Evolutionary conservation across 2,113 vertebrate genomes (phyloP).

Genomic region (Chauna torquata): DNA sequence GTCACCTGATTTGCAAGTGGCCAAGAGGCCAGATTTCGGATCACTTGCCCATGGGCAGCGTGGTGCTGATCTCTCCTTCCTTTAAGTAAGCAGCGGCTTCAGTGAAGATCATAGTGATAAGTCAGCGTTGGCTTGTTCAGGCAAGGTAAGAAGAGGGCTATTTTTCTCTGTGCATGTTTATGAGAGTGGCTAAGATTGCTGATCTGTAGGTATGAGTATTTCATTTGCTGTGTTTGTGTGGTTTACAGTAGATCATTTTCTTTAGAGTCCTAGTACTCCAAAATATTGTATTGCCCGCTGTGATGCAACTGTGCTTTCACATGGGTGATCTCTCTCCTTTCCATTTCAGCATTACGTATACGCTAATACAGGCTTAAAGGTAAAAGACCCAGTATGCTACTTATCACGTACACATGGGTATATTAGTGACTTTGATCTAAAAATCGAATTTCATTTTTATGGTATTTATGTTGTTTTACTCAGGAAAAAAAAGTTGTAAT

Average conservation of each 20-base stretch:
- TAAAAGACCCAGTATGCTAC: background rate
- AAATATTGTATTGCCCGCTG: background rate
- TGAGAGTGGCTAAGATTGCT: background rate
- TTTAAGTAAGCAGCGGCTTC: background rate
- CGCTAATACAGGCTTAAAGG: background rate
- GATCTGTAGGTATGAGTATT: background rate
- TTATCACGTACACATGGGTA: background rate
- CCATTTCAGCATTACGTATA: background rate
- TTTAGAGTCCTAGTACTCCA: background rate
- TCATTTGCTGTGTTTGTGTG: background rate
- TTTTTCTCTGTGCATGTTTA: background rate
- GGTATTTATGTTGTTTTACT: background rate
- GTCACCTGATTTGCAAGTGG: background rate
- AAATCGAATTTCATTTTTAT: background rate
- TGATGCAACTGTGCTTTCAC: background rate
- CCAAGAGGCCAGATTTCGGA: background rate
- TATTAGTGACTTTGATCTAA: background rate
- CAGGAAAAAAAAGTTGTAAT: background rate
- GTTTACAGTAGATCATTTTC: background rate
- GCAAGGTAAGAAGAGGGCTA: background rate
- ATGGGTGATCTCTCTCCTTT: background rate
- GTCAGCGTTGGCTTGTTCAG: background rate
- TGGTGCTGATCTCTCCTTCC: background rate
- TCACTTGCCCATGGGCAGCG: accelerated
- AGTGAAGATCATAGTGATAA: background rate